Conservation (phyloP, 2,797 vertebrate genomes). For the Euphonia xanthogaster region DNA sequence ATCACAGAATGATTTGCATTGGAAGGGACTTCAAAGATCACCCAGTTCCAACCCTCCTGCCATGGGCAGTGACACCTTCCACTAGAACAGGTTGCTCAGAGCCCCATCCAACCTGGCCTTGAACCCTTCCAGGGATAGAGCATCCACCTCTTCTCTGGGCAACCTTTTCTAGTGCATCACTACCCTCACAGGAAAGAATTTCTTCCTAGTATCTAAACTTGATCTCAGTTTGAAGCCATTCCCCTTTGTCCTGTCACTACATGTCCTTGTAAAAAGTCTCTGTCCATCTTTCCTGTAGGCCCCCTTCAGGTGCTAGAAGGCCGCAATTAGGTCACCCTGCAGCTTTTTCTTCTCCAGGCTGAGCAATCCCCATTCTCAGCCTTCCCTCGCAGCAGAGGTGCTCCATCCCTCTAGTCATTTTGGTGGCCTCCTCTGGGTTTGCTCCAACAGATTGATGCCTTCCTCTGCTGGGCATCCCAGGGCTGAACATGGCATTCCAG, state of each 20-base stretch:
- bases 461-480: neutral
- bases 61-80: neutral
- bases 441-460: neutral
- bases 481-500: neutral
- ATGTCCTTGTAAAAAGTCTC: neutral
- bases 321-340: neutral
- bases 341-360: neutral
- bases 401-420: neutral
- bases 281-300: neutral
- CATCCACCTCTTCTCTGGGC: neutral
- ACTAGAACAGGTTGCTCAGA: neutral
- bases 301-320: neutral
- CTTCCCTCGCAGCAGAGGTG: neutral
- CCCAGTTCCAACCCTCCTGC: neutral
- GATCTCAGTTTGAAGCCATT: neutral
- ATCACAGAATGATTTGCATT: neutral
- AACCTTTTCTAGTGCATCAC: neutral
- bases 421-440: neutral
- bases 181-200: neutral
- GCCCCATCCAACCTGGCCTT: neutral
- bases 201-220: neutral
- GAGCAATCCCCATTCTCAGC: neutral
- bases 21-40: neutral
- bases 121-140: neutral
- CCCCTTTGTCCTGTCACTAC: neutral